Base-by-base conservation (phyloP, 2,888 invertebrate genomes). In the Emmelina monodactyla region DNA sequence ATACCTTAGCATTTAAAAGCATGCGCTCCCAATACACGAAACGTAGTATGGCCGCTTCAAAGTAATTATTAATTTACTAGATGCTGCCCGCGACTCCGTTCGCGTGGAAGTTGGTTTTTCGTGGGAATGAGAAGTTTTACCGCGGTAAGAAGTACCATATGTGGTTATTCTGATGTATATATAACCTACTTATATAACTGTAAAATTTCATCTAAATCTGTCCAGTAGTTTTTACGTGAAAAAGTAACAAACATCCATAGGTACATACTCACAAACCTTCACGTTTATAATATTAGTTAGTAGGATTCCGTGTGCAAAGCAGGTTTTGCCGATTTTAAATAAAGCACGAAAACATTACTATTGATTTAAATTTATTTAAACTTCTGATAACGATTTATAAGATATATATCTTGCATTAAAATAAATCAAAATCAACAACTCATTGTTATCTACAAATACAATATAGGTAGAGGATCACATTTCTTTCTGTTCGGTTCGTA, bases 311-410 rank as follows among this genome's bases (percentile, higher is more conserved):
- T 19, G 6, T 19, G 19, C 19, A 6, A n/a, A n/a, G n/a, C 19
- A 9, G 5, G 19, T 19, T 19, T 19, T 9, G 19, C 19, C 9
- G 9, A 25, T 19, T 3, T n/a, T 4, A 25, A 25, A 10, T 25
- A 25, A 25, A 25, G 11, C 11, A 25, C n/a, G n/a, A 9, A 7
- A 7, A 9, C 3, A 22, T 15, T 25, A 33, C 33, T 33, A 33
- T 14, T 30, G 13, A 33, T 33, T 9, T 12, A 28, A 33, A 15
- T 33, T 33, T 33, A 33, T 28, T 33, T 33, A 16, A 33, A 33
- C 22, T 12, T 16, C 10, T 33, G 7, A 7, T 13, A 33, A 33
- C 28, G 25, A 33, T 33, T 33, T 28, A 16, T 11, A 33, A 31
- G 31, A 33, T 14, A 9, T 22, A 19, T 32, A 32, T 12, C 16